Percentiles rank a stretch among this genome's conserved stretches.
Conservation (phyloP, 2,888 invertebrate species). For the Archips crataeganus region DNA sequence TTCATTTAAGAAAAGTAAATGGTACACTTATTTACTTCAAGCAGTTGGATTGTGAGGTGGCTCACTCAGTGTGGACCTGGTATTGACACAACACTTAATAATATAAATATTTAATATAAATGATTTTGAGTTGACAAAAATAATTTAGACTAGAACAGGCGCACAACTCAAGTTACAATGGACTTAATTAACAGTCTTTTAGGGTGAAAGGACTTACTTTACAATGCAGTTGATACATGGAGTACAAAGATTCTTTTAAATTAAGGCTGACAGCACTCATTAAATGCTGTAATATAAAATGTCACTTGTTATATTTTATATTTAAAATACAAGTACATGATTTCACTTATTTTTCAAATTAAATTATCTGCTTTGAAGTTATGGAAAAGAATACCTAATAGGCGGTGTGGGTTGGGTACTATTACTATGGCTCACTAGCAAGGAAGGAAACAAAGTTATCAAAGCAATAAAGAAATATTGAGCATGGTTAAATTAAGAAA, state of each 20-base stretch:
- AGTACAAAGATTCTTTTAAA: background rate
- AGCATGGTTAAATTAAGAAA: conserved; percentile 10
- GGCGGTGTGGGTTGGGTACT: no score
- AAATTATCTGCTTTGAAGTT: background rate
- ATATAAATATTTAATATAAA: no score
- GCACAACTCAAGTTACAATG: conserved; percentile 65
- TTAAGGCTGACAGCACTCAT: background rate
- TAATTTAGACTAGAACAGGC: conserved; percentile 44
- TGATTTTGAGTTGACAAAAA: conserved; percentile 19
- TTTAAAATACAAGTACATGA: background rate
- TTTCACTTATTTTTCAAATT: no score
- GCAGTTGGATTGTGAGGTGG: no score
- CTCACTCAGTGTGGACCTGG: no score
- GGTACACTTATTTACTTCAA: no score
- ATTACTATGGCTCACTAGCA: background rate
- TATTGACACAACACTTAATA: no score
- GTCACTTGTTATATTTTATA: background rate
- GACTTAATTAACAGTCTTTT: conserved; percentile 77
- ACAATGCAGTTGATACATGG: conserved; percentile 16
- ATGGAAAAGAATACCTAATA: background rate
- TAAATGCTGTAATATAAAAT: background rate
- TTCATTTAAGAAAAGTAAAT: no score
- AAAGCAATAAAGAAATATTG: background rate
- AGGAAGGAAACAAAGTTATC: background rate
- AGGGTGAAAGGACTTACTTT: conserved; percentile 61